Evolutionary conservation across 2,888 invertebrate genomes (phyloP), one percentile per base, ranked within the genome.

Genomic region (Cataglyphis albicans): DNA sequence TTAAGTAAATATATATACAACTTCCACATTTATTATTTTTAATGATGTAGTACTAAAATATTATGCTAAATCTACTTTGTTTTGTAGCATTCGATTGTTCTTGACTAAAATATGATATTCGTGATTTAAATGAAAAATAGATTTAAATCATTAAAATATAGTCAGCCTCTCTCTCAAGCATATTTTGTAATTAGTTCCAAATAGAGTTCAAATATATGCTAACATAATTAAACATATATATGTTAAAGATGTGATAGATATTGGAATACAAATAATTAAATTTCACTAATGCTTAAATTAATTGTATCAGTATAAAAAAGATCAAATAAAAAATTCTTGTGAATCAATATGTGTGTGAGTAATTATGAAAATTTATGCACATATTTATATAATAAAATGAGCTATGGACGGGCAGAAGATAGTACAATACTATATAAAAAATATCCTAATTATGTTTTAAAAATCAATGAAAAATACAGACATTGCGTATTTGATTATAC

Each of bases 201-300:
- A 55, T 10, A 63, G 2, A 74, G 15, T 9, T n/a, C 25, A 67
- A 67, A 76, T 41, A 52, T 64, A 41, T 29, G 67, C n/a, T 38
- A 67, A 67, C 15, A 57, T 55, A 57, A 76, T 57, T 67, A 67
- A 38, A 35, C n/a, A 68, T 67, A 29, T 55, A 41, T 38, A 65
- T 75, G 48, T 64, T 41, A 61, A 18, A 48, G 1, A 63, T 35
- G 48, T 35, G 21, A 73, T 18, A n/a, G n/a, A 29, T 67, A 67
- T 67, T 21, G 29, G 7, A 61, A 76, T 29, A 65, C 25, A 76
- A 64, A 67, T 75, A 35, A 75, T 65, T n/a, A 25, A 55, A 75
- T 48, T 61, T 61, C 7, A 7, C 1, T 32, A 52, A 65, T n/a
- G 18, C 10, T 55, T 65, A 57, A 76, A 68, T 76, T 64, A 57